Evolutionary conservation across 2,113 vertebrate genomes (phyloP), one percentile per base, ranked within the genome.

Genomic region (Maccullochella peelii): DNA sequence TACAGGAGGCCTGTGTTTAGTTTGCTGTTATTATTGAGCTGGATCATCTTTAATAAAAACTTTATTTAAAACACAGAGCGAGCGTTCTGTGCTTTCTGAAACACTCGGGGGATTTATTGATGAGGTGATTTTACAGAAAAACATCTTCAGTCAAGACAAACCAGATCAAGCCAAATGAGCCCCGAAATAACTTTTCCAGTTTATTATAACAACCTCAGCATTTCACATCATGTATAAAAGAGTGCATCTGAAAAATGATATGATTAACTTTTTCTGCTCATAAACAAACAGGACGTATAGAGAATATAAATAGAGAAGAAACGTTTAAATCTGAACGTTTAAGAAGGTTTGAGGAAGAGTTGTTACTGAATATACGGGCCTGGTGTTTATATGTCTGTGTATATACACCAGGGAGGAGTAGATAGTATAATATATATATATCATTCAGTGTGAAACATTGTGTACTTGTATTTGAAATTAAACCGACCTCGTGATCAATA

Each of bases 1-100:
- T 86, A 88, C 77, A 79, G 70, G 78, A 86, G 18, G 77, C 84
- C 86, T 85, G 61, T 88, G 73, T 94, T 93, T 74, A 91, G 83
- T 92, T 90, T 86, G 71, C 79, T 86, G 84, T 87, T 83, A 55
- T 88, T 82, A 66, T 86, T 81, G 33, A 91, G 70, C 86, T 90
- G 82, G 54, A 91, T 82, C 89, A 91, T 96, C 95, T 96, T 94
- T 96, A 97, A 97, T 97, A 97, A 97, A 97, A 93, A 88, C 87
- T 86, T 94, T 95, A 96, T 97, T 97, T 97, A 96, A 97, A 96
- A 96, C 93, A 83, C 42, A 50, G 14, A n/a, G 27, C 10, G 12
- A 36, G 38, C 33, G 1, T 6, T 20, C 16, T 47, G 36, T 68
- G 21, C 20, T 16, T 55, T 6, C 33, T 54, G 49, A 70, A 23